Conservation (phyloP, 1,140 invertebrate species). For the Zaprionus ornatus region DNA sequence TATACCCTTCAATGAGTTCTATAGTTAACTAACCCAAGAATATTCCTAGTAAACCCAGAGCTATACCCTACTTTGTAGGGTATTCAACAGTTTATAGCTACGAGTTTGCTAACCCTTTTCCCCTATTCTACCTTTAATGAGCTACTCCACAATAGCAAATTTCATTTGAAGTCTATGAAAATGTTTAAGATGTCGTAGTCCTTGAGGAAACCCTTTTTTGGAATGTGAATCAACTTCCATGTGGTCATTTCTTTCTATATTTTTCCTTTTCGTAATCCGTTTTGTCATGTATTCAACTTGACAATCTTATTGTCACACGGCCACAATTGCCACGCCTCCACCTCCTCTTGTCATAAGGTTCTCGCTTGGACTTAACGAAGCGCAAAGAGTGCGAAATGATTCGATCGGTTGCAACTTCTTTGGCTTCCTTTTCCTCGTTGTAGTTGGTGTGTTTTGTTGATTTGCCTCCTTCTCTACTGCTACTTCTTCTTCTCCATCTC, state of each 20-base stretch:
- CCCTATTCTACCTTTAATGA: too few relatives aligned
- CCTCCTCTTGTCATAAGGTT: not conserved
- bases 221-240: not conserved
- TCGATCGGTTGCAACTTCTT: constrained; percentile 44
- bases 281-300: constrained; percentile 3
- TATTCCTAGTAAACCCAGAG: not conserved
- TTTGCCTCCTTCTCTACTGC: not conserved
- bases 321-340: constrained; percentile 3
- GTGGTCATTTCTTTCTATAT: not conserved
- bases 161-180: not conserved
- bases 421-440: constrained; percentile 32
- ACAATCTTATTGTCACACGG: constrained; percentile 25
- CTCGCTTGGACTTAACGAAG: constrained; percentile 17
- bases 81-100: not conserved
- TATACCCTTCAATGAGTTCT: not conserved
- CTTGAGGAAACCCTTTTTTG: constrained; percentile 2
- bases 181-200: not conserved
- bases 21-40: not conserved
- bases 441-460: not conserved
- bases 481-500: not conserved
- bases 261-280: not conserved
- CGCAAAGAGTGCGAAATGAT: constrained; percentile 32
- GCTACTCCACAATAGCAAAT: too few relatives aligned
- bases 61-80: not conserved
- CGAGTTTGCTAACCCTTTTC: too few relatives aligned